Base-by-base conservation (phyloP, 1,140 invertebrate species). In the Dryas iulia region DNA sequence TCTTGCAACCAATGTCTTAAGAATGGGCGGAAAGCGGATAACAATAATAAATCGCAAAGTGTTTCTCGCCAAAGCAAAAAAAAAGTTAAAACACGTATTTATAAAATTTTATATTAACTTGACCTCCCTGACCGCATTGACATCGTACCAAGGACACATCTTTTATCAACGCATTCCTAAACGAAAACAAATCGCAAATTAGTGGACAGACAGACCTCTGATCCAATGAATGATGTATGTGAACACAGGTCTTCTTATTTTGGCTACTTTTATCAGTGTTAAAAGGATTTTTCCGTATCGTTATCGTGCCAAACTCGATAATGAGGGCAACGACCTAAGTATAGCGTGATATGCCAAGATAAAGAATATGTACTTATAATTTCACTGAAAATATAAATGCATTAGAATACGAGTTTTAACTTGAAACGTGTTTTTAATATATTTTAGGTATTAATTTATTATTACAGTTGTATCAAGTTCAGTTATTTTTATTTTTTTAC, bases 241-340 rank as follows among this genome's bases (percentile, higher is more conserved):
- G 33, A 52, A 14, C 23, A 62, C 58, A 70, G 78, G 33, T 78
- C 79, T 73, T 52, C 14, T 70, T 60, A 76, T 64, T 73, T 82
- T 78, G 69, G 83, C 74, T 65, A 59, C 62, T 56, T 77, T 82
- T 83, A 88, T 88, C 83, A 81, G 62, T 68, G 64, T 72, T 72
- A 73, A 84, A 85, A 82, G 82, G 82, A 78, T 88, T 87, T 89
- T 90, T 89, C 85, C 86, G 83, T 87, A 78, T 81, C 77, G 78
- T 83, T 87, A 90, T 89, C 88, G 77, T 75, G 69, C 79, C 67
- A 71, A 81, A 79, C 72, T 68, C 69, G 86, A 90, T 90, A 89
- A 84, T 82, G 79, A 78, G 86, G 78, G 73, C 84, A 83, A 81
- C 76, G 86, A 89, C 83, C 86, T 76, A 61, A 64, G 61, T 72